A percentile compares a stretch with the other conserved stretches of the same genome.
phyloP scores from a whole-genome alignment of 2,113 vertebrate species.

The Cyanoliseus patagonus region DNA sequence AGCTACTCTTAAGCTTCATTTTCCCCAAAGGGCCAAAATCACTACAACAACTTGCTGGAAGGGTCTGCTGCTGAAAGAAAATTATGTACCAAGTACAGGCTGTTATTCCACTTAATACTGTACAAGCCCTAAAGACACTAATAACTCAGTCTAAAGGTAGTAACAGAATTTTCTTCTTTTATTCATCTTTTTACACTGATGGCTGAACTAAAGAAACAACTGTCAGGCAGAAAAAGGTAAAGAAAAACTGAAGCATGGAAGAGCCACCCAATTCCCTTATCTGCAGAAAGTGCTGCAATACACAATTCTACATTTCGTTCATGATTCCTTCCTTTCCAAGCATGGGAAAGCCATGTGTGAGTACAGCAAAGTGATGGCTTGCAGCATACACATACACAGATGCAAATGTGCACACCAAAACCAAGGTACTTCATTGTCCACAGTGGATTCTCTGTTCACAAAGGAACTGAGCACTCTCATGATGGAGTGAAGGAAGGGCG shows the following conservation, averaged over 20 bases:
- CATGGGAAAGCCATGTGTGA: background rate
- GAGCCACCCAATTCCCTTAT: background rate
- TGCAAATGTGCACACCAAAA: background rate
- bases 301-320: background rate
- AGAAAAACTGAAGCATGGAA: background rate
- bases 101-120: background rate
- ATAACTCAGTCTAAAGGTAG: background rate
- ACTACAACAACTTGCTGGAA: background rate
- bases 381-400: fast-evolving
- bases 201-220: background rate
- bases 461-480: background rate
- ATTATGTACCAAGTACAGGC: background rate
- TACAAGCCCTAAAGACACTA: background rate
- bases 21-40: background rate
- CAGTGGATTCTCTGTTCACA: background rate
- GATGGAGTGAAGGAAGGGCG: background rate
- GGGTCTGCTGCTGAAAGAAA: background rate
- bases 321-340: background rate
- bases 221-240: background rate
- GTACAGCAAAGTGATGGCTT: background rate
- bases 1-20: background rate
- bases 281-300: background rate
- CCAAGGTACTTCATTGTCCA: background rate
- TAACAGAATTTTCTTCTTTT: background rate
- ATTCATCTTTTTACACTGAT: background rate